Conservation (phyloP, 2,888 invertebrate genomes). For the Horisme vitalbata region DNA sequence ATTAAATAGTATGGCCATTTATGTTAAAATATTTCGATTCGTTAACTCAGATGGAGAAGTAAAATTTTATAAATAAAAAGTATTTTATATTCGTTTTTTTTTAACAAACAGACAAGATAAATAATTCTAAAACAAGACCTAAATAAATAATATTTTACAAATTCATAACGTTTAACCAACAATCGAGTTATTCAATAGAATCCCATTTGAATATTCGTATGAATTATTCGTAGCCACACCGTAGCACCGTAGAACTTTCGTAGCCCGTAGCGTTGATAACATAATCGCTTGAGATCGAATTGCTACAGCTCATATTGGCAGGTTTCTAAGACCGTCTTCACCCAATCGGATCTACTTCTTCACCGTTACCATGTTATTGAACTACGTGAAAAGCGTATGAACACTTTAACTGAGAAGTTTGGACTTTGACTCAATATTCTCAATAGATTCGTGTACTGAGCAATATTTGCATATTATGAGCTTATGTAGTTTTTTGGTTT, state of each 20-base stretch:
- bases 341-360: slow-evolving; percentile 60
- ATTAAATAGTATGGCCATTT: neutral
- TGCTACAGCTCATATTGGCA: slow-evolving; percentile 42
- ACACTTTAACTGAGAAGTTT: too few relatives aligned
- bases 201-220: slow-evolving; percentile 9
- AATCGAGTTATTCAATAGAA: neutral
- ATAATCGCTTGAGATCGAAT: slow-evolving; percentile 53
- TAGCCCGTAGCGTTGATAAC: slow-evolving; percentile 58
- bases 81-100: too few relatives aligned
- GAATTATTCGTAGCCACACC: slow-evolving; percentile 22
- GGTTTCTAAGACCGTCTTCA: slow-evolving; percentile 60
- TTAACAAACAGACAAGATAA: too few relatives aligned
- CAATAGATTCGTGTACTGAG: too few relatives aligned
- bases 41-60: too few relatives aligned
- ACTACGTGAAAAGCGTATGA: slow-evolving; percentile 19
- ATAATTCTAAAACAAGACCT: too few relatives aligned
- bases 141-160: too few relatives aligned
- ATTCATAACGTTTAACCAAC: neutral
- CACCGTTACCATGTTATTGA: slow-evolving; percentile 40
- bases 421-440: too few relatives aligned
- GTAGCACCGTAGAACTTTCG: slow-evolving; percentile 52
- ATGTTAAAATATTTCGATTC: too few relatives aligned
- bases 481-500: too few relatives aligned
- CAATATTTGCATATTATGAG: too few relatives aligned
- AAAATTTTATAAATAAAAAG: too few relatives aligned